Conservation (phyloP, 2,797 vertebrate species). For the Premnoplex brunnescens region DNA sequence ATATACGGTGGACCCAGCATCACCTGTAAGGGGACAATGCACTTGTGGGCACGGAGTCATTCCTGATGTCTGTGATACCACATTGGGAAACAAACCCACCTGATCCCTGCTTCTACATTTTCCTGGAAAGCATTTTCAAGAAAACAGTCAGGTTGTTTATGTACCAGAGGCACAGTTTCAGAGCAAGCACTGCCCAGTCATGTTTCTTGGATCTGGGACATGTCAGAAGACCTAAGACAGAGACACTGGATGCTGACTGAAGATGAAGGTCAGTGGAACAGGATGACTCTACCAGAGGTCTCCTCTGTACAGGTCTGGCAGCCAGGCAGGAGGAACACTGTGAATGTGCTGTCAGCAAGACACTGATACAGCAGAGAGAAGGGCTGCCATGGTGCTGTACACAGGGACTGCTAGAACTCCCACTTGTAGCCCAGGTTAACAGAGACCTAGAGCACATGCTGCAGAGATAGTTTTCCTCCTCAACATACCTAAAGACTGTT, state of each 20-base stretch:
- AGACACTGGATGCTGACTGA: background rate
- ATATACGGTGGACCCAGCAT: rapidly evolving
- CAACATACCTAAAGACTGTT: background rate
- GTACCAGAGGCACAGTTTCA: background rate
- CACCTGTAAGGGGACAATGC: background rate
- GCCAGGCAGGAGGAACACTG: background rate
- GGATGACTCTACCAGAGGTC: background rate
- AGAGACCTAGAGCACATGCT: background rate
- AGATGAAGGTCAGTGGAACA: background rate
- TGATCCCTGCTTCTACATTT: background rate
- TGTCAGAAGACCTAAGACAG: background rate
- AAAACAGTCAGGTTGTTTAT: background rate
- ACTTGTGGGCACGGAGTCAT: background rate
- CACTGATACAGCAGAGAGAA: background rate
- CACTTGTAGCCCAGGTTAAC: background rate
- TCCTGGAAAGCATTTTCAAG: background rate
- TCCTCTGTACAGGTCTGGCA: background rate
- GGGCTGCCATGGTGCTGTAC: background rate
- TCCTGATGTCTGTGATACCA: background rate
- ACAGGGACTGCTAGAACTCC: background rate
- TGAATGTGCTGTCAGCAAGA: background rate
- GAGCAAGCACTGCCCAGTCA: background rate
- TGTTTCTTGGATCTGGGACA: background rate
- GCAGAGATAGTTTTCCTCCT: background rate
- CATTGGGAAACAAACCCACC: background rate